phyloP scores from a whole-genome alignment of 2,888 invertebrate species.

The Tetranychus truncatus region DNA sequence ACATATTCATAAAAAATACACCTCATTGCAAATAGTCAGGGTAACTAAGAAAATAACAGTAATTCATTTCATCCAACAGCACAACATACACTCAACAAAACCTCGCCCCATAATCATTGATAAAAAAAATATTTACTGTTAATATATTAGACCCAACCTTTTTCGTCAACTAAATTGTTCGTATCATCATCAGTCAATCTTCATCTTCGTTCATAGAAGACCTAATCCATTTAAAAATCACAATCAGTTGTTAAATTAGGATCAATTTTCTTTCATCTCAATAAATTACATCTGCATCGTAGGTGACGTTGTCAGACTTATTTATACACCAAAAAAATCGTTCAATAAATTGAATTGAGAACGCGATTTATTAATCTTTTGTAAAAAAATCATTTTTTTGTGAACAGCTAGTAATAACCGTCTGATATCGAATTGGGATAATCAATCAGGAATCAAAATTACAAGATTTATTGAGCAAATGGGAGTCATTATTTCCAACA shows the following conservation, averaged over 20 bases:
- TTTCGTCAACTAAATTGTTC: not conserved
- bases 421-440: too few species aligned
- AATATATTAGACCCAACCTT: not conserved
- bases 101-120: not conserved
- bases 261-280: not conserved
- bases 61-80: not conserved
- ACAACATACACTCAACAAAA: not conserved
- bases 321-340: not conserved
- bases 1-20: conserved; percentile 1
- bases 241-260: not conserved
- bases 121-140: not conserved
- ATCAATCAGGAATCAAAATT: too few species aligned
- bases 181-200: not conserved
- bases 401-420: too few species aligned
- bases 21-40: conserved; percentile 1
- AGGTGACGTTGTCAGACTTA: not conserved
- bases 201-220: not conserved
- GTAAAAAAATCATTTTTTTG: too few species aligned
- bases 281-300: not conserved
- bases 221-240: not conserved
- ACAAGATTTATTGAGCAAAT: too few species aligned
- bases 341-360: not conserved
- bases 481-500: conserved; percentile 5
- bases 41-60: not conserved
- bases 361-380: too few species aligned